phyloP scores from a whole-genome alignment of 2,797 vertebrate genomes.

The Cyprinella venusta region DNA sequence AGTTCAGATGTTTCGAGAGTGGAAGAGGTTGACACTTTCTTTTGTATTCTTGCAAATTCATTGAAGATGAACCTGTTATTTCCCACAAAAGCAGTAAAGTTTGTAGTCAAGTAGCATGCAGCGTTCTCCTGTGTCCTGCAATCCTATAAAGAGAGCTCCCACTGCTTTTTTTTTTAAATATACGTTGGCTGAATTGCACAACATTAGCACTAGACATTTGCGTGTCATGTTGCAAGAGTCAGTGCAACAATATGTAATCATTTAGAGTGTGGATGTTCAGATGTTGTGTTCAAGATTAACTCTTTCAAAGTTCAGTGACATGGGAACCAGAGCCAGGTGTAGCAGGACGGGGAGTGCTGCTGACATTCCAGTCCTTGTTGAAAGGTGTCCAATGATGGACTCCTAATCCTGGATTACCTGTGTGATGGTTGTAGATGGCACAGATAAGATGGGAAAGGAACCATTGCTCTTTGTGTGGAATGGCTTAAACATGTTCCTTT shows the following conservation, averaged over 20 bases:
- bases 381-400: slow-evolving; percentile 11
- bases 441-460: slow-evolving; percentile 26
- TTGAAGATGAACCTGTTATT: slow-evolving; percentile 7
- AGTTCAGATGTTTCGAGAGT: slow-evolving; percentile 35
- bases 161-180: neutral
- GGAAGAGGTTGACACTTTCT: neutral
- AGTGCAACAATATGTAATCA: neutral
- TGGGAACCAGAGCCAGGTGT: slow-evolving; percentile 62
- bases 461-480: slow-evolving; percentile 9
- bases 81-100: slow-evolving; percentile 7
- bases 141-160: neutral
- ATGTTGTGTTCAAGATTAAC: slow-evolving; percentile 2
- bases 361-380: slow-evolving; percentile 54
- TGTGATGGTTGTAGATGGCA: slow-evolving; percentile 34
- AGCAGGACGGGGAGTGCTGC: slow-evolving; percentile 65
- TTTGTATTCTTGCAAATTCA: slow-evolving; percentile 15
- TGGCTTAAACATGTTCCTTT: slow-evolving; percentile 12
- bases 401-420: slow-evolving; percentile 46
- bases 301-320: slow-evolving; percentile 73
- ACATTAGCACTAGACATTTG: neutral
- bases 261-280: neutral
- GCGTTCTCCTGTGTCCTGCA: neutral
- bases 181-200: slow-evolving; percentile 2
- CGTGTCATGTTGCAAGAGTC: slow-evolving; percentile 41
- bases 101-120: slow-evolving; percentile 22